These are phyloP conservation scores for Lophius americanus DNA, from an alignment of 2,797 vertebrate genomes.

Conservation along the genomic window DNA sequence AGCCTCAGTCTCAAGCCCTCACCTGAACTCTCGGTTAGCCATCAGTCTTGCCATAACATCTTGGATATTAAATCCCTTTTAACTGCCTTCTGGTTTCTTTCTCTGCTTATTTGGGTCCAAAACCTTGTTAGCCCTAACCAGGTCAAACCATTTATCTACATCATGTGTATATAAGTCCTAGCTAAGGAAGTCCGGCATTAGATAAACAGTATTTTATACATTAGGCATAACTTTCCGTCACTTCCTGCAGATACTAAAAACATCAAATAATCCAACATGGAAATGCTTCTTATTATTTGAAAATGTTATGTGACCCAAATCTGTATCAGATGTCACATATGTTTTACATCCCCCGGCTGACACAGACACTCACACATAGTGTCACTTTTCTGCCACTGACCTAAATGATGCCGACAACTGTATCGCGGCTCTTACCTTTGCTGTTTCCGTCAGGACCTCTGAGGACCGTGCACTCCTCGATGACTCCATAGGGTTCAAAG, in stretches of 20 bases:
- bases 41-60: too few species aligned
- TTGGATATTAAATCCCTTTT: too few species aligned
- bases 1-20: too few species aligned
- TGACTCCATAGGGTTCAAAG: conserved; percentile 97
- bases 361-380: conserved; percentile 23
- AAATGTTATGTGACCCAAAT: conserved; percentile 60
- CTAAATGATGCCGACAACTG: conserved; percentile 64
- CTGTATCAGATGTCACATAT: conserved; percentile 48
- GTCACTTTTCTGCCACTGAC: conserved; percentile 56
- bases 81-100: too few species aligned
- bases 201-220: conserved; percentile 16
- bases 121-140: neutral
- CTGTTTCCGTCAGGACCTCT: conserved; percentile 98
- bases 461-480: conserved; percentile 97
- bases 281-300: conserved; percentile 35
- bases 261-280: conserved; percentile 10
- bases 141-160: conserved; percentile 14
- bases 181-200: conserved; percentile 16
- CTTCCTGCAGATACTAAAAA: conserved; percentile 14
- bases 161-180: neutral
- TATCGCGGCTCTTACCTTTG: conserved; percentile 87
- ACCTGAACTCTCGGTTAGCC: too few species aligned
- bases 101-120: neutral
- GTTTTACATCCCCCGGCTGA: conserved; percentile 33
- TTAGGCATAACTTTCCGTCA: neutral